Conservation (phyloP, 2,797 vertebrate genomes). For the Coracias cyanogaster region DNA sequence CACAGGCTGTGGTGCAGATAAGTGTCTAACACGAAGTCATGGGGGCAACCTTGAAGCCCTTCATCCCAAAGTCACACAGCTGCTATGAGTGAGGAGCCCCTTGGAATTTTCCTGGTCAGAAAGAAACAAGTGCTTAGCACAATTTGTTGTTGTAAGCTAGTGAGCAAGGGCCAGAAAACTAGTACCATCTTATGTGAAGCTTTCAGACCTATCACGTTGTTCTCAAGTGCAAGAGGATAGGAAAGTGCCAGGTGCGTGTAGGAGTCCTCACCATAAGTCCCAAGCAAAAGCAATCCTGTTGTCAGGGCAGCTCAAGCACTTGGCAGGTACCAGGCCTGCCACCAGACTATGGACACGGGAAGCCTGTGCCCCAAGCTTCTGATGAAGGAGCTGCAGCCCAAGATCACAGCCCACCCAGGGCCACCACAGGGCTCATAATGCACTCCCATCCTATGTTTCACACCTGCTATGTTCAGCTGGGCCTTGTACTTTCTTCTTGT, state of each 20-base stretch:
- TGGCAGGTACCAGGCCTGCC: background rate
- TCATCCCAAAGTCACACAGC: background rate
- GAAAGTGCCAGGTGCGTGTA: too few species aligned
- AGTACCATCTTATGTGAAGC: background rate
- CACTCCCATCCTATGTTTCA: background rate
- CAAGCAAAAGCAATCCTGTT: background rate
- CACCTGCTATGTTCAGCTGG: background rate
- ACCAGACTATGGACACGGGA: background rate
- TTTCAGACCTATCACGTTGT: background rate
- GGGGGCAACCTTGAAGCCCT: background rate
- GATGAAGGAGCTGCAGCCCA: background rate
- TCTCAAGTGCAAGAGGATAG: background rate
- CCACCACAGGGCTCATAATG: accelerated
- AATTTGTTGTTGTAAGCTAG: background rate
- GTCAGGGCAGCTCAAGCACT: background rate
- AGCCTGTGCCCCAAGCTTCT: background rate
- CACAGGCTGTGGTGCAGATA: accelerated
- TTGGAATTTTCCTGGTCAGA: background rate
- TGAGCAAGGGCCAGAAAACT: background rate
- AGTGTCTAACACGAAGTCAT: background rate
- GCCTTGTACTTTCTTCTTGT: background rate
- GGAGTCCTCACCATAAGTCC: background rate
- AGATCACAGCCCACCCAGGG: background rate
- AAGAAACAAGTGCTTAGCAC: background rate
- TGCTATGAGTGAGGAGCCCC: background rate